A percentile compares a stretch with the other conserved stretches of the same genome.
Conservation (phyloP, 2,797 vertebrate species). For the Hippocampus kuda region DNA sequence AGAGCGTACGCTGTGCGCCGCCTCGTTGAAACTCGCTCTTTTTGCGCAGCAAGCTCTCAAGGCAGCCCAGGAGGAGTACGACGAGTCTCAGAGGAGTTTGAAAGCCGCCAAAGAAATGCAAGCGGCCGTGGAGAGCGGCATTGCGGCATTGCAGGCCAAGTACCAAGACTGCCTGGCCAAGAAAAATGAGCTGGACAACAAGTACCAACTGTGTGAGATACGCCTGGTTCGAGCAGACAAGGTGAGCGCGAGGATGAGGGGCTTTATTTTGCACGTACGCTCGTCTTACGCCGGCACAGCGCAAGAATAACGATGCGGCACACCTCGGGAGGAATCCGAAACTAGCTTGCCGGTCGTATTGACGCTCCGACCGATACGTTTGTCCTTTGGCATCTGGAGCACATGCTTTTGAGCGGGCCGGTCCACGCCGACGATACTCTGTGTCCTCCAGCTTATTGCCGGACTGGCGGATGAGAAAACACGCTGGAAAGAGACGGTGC, state of each 20-base stretch:
- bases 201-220: conserved; percentile 77
- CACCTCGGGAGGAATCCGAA: too few relatives aligned
- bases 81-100: conserved; percentile 67
- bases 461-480: conserved; percentile 82
- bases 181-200: conserved; percentile 78
- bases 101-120: conserved; percentile 73
- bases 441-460: conserved; percentile 71
- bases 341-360: too few relatives aligned
- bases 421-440: conserved; percentile 11
- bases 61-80: conserved; percentile 78
- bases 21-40: conserved; percentile 2
- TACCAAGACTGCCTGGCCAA: conserved; percentile 72
- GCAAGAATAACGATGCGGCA: too few relatives aligned
- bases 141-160: conserved; percentile 71
- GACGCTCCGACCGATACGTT: too few relatives aligned
- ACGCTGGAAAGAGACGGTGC: conserved; percentile 79
- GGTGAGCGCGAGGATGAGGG: conserved; percentile 51
- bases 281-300: too few relatives aligned
- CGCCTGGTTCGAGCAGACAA: conserved; percentile 73
- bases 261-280: neutral
- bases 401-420: neutral
- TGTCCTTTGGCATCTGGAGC: too few relatives aligned
- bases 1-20: neutral
- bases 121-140: conserved; percentile 68
- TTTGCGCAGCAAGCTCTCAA: conserved; percentile 70